Base-by-base conservation (phyloP, 2,113 vertebrate genomes). In the Hemichromis elongatus region DNA sequence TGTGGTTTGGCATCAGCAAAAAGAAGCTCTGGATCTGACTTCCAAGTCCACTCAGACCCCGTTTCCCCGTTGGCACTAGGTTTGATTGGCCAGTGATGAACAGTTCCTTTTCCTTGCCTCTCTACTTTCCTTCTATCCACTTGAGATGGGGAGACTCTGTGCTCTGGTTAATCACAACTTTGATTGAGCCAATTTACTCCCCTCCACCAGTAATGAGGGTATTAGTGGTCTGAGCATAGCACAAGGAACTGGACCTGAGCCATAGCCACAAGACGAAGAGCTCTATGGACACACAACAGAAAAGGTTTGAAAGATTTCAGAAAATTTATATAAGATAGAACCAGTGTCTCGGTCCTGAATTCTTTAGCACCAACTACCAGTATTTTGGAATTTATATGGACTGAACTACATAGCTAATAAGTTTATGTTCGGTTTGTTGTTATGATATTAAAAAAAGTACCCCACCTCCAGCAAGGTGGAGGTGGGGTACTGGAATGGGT, bases 171-270 rank as follows among this genome's bases (percentile, higher is more conserved):
- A 90, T 87, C 89, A 80, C 68, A 47, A 77, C 37, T 52, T 87
- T 57, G 80, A 89, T 84, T 83, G 70, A 87, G 61, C 73, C 70
- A 78, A 90, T 90, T 89, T 85, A 55, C 84, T 77, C 42, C 77
- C 56, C 68, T 80, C 37, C 53, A 53, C 16, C 84, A 66, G 54
- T 89, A 90, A 90, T 81, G 68, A 90, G 59, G 80, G 57, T 61
- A 89, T 87, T 89, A 86, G 89, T 84, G 82, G 79, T 88, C 56
- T 63, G 66, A 82, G 79, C 81, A 81, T 77, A 81, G 77, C 45
- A 84, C 45, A 47, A 83, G 57, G 79, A 82, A 35, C 73, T 82
- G 73, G 83, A 73, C 33, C 30, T 35, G 53, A 50, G 42, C 80
- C 83, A 86, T n/a, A 6, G 54, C n/a, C 26, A 68, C 21, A 26